These are phyloP conservation scores for Eunapius fragilis DNA, from an alignment of 37 sponge, comb jelly and placozoan genomes.

Conservation along the genomic window DNA sequence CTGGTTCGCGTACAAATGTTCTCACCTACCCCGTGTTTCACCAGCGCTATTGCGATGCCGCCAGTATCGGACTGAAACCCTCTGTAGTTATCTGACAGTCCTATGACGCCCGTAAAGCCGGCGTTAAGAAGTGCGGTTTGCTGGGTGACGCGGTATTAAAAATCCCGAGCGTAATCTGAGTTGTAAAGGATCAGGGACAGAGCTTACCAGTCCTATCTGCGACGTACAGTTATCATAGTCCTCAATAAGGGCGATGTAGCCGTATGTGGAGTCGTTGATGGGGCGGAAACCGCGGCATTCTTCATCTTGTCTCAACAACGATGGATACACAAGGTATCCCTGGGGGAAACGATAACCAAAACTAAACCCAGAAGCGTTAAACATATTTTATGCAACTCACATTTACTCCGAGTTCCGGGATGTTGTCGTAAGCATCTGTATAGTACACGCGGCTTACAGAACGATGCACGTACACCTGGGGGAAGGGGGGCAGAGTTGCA, in stretches of 20 bases:
- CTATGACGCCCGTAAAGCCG: conserved; percentile 27
- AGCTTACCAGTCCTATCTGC: background rate
- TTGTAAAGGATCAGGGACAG: background rate
- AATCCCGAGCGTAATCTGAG: background rate
- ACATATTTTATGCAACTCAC: background rate
- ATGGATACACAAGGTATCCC: background rate
- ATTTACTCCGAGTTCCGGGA: background rate
- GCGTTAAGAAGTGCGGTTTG: background rate
- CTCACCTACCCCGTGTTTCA: background rate
- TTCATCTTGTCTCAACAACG: background rate
- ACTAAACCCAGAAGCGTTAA: background rate
- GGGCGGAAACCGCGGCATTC: background rate
- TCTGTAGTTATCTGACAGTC: background rate
- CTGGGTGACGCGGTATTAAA: conserved; percentile 8
- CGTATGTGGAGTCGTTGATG: background rate
- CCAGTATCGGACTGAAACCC: background rate
- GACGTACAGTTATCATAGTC: conserved; percentile 16
- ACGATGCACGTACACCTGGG: background rate
- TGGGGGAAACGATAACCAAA: background rate
- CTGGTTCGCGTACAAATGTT: background rate
- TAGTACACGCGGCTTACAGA: background rate
- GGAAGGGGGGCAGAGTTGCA: background rate
- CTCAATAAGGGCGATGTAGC: conserved; percentile 26
- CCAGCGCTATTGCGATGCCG: background rate
- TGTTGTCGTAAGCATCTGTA: background rate